Evolutionary conservation across 2,797 vertebrate species (phyloP).

Genomic region (Coilia nasus): DNA sequence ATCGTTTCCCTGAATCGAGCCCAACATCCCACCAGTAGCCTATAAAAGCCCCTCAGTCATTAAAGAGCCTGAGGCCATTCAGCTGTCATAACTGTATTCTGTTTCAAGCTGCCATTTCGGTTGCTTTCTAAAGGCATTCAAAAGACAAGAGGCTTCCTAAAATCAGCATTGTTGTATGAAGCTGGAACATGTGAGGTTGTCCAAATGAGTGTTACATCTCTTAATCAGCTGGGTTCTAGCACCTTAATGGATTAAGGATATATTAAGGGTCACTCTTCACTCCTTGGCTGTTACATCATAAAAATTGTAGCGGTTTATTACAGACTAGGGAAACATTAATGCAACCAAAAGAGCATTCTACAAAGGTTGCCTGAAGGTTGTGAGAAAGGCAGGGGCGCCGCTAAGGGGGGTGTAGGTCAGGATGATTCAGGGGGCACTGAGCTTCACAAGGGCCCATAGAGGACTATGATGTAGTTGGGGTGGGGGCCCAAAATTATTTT

Average conservation of each 20-base stretch:
- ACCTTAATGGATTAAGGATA: background rate
- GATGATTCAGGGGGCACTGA: too few relatives aligned
- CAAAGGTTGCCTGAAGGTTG: too few relatives aligned
- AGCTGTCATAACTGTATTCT: constrained; percentile 39
- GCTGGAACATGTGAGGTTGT: background rate
- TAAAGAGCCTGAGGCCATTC: constrained; percentile 33
- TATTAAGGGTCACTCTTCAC: background rate
- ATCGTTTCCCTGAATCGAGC: background rate
- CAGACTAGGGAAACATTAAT: too few relatives aligned
- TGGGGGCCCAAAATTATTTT: too few relatives aligned
- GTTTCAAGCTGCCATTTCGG: constrained; percentile 49
- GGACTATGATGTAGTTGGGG: too few relatives aligned
- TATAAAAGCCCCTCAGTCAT: background rate
- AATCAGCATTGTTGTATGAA: background rate
- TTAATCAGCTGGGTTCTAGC: background rate
- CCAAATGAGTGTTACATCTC: background rate
- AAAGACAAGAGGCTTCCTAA: constrained; percentile 50
- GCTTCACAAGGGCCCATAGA: too few relatives aligned
- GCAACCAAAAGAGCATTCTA: too few relatives aligned
- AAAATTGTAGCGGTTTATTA: too few relatives aligned
- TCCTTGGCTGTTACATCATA: too few relatives aligned
- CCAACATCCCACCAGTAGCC: background rate
- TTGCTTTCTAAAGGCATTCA: constrained; percentile 52
- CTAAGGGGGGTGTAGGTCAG: too few relatives aligned
- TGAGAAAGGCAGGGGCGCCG: too few relatives aligned